Evolutionary conservation across 1,140 invertebrate species (phyloP).

Genomic region (Ectropis grisescens): DNA sequence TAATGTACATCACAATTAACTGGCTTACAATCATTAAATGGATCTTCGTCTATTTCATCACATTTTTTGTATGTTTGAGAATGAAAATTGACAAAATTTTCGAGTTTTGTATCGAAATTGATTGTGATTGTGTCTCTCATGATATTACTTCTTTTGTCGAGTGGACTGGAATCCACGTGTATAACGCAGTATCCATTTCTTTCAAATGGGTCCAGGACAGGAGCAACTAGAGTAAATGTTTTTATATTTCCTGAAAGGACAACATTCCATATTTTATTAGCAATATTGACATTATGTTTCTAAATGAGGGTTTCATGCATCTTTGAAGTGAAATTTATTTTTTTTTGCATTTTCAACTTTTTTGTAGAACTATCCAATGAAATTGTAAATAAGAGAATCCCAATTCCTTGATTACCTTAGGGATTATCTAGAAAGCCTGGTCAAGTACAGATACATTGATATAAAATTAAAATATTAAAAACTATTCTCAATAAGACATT

Average conservation of each 20-base stretch:
- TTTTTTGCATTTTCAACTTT: too few relatives aligned
- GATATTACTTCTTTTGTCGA: slow-evolving; percentile 9
- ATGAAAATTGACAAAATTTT: too few relatives aligned
- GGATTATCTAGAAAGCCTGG: too few relatives aligned
- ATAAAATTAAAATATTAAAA: too few relatives aligned
- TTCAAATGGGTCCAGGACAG: slow-evolving; percentile 29
- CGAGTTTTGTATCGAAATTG: slow-evolving; percentile 33
- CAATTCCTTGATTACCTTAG: too few relatives aligned
- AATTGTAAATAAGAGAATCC: too few relatives aligned
- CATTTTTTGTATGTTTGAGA: slow-evolving; percentile 6
- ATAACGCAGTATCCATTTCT: slow-evolving; percentile 34
- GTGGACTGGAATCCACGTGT: slow-evolving; percentile 30
- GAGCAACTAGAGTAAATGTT: slow-evolving; percentile 32
- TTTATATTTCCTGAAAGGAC: slow-evolving; percentile 27
- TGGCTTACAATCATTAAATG: slow-evolving; percentile 64
- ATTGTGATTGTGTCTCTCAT: slow-evolving; percentile 35
- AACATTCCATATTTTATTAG: not conserved
- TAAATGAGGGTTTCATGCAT: too few relatives aligned
- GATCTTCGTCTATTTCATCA: slow-evolving; percentile 51
- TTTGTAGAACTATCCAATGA: too few relatives aligned
- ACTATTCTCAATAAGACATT: too few relatives aligned
- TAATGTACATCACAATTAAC: slow-evolving; percentile 71
- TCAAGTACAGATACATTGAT: too few relatives aligned
- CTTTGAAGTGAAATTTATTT: too few relatives aligned
- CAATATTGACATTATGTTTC: too few relatives aligned